These are phyloP conservation scores for Allolobophora icterica DNA, from an alignment of 2,888 invertebrate species.

Conservation along the genomic window DNA sequence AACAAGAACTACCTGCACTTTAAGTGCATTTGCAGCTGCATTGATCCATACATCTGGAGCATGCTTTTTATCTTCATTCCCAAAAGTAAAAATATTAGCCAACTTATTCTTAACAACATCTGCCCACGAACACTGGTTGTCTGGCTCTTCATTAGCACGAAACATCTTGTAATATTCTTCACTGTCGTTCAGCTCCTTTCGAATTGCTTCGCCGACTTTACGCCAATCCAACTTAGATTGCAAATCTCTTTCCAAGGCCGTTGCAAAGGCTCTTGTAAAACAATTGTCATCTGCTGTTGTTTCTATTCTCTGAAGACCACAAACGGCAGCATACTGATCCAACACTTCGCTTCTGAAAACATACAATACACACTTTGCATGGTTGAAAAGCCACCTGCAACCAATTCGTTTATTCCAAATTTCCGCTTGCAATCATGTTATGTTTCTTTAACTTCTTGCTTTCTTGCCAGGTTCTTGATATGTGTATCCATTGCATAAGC, in stretches of 20 bases:
- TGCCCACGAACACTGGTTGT: background rate
- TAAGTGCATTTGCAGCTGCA: slow-evolving; percentile 2
- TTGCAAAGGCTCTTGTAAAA: slow-evolving; percentile 10
- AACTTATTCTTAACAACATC: background rate
- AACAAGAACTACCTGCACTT: slow-evolving; percentile 11
- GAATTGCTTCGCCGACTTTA: background rate
- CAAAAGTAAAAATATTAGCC: no score
- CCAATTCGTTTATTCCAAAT: background rate
- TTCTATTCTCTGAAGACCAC: background rate
- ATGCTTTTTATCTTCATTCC: background rate
- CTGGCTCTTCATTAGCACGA: background rate
- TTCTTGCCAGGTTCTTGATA: background rate
- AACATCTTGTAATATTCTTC: background rate
- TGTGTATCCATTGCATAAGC: background rate
- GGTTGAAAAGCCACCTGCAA: background rate
- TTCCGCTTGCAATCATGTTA: background rate
- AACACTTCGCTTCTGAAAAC: background rate
- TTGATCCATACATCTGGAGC: background rate
- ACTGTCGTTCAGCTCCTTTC: background rate
- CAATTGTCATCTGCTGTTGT: background rate
- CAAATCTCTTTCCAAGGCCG: background rate
- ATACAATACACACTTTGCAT: background rate
- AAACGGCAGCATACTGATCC: background rate
- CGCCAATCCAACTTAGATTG: background rate
- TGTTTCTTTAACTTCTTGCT: no score